Conservation (phyloP, 2,113 vertebrate genomes). For the Gorsachius goisagi region DNA sequence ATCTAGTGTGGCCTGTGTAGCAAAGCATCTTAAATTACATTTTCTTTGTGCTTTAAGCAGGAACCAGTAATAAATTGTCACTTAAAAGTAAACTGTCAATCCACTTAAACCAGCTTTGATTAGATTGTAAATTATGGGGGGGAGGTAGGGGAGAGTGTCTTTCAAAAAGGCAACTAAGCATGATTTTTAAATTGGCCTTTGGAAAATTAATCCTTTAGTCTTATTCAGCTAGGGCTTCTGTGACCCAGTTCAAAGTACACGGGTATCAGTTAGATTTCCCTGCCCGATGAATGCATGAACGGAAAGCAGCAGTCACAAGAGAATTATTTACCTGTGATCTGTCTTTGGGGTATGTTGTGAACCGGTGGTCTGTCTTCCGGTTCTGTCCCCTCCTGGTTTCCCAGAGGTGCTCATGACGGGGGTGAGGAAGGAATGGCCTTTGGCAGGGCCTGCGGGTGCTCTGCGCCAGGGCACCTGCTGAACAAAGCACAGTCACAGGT, state of each 20-base stretch:
- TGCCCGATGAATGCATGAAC: not conserved
- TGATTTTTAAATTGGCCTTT: not conserved
- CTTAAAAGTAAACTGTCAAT: not conserved
- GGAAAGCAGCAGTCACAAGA: too few relatives aligned
- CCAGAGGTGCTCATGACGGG: not conserved
- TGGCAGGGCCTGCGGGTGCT: too few relatives aligned
- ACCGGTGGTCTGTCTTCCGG: not conserved
- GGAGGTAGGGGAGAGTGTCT: accelerated
- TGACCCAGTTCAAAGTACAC: accelerated
- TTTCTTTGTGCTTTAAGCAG: not conserved
- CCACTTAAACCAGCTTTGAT: not conserved
- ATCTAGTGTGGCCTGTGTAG: not conserved
- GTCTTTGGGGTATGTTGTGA: accelerated
- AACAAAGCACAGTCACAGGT: not conserved
- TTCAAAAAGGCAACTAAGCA: not conserved
- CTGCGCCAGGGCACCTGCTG: too few relatives aligned
- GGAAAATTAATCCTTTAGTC: not conserved
- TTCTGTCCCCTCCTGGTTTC: not conserved
- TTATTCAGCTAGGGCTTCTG: not conserved
- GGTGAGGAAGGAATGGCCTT: too few relatives aligned
- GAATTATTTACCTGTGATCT: too few relatives aligned
- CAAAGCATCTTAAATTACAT: not conserved
- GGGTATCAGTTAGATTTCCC: accelerated
- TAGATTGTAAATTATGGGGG: not conserved
- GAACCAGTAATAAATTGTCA: not conserved